A percentile compares a stretch with the other conserved stretches of the same genome.
Conservation (phyloP, 1,140 invertebrate genomes). For the Carcinoscorpius rotundicauda region DNA sequence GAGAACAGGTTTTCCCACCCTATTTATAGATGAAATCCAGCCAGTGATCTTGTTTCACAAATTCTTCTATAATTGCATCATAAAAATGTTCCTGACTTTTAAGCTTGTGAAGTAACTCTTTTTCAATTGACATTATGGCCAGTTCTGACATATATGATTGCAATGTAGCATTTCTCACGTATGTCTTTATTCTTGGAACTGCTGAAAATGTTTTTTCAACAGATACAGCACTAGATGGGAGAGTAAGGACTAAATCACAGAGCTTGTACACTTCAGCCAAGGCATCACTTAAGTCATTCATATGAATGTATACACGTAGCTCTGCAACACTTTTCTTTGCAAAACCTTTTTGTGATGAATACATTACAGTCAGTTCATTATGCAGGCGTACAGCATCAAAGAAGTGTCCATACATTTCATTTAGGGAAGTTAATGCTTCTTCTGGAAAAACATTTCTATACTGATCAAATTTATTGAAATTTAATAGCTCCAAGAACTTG, state of each 20-base stretch:
- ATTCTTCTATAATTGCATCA: too few species aligned
- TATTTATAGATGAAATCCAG: too few species aligned
- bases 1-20: too few species aligned
- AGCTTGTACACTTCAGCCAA: background rate
- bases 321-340: background rate
- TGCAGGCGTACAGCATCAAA: background rate
- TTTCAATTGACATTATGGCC: too few species aligned
- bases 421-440: background rate
- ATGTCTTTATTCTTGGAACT: background rate
- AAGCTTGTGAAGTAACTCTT: too few species aligned
- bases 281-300: background rate
- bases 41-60: too few species aligned
- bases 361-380: conserved; percentile 1
- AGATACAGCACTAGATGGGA: background rate
- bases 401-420: background rate
- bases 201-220: conserved; percentile 3
- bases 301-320: background rate
- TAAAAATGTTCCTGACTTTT: too few species aligned
- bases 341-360: background rate
- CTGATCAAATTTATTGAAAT: background rate
- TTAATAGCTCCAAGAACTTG: background rate
- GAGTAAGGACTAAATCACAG: background rate
- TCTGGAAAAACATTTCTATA: background rate
- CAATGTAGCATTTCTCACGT: too few species aligned
- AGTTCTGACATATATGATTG: too few species aligned